phyloP scores from a whole-genome alignment of 2,888 invertebrate species.

The Tetragonisca angustula region DNA sequence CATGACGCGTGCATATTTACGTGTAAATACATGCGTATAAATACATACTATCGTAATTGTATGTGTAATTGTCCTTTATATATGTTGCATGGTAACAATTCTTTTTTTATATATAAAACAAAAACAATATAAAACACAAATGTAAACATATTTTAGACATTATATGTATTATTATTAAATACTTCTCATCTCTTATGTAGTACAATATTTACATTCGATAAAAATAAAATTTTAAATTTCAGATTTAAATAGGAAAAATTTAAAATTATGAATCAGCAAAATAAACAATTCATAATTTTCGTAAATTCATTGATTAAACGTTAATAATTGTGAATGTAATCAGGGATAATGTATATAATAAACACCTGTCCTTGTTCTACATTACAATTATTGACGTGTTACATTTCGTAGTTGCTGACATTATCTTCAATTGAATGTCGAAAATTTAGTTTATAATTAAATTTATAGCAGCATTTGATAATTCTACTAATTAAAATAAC shows the following conservation, averaged over 20 bases:
- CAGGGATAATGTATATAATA: slow-evolving; percentile 19
- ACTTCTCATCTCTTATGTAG: background rate
- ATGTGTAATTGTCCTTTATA: background rate
- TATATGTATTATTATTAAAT: background rate
- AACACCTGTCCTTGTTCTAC: slow-evolving; percentile 66
- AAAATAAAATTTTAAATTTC: background rate
- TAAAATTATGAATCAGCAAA: background rate
- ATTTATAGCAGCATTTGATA: background rate
- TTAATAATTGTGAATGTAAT: slow-evolving; percentile 18
- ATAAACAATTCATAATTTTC: background rate
- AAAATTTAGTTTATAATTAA: background rate
- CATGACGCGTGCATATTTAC: background rate
- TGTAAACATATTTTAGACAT: background rate
- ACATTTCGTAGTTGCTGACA: slow-evolving; percentile 37
- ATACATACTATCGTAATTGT: background rate
- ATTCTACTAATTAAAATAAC: background rate
- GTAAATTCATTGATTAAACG: slow-evolving; percentile 3
- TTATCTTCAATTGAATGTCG: slow-evolving; percentile 8
- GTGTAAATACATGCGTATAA: background rate
- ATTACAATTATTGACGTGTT: slow-evolving; percentile 65
- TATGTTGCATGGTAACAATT: background rate
- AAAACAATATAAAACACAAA: background rate
- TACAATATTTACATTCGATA: background rate
- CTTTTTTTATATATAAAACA: background rate
- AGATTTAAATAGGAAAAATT: background rate